Evolutionary conservation across 2,888 invertebrate species (phyloP), one percentile per base, ranked within the genome.

Genomic region (Diogma glabrata): DNA sequence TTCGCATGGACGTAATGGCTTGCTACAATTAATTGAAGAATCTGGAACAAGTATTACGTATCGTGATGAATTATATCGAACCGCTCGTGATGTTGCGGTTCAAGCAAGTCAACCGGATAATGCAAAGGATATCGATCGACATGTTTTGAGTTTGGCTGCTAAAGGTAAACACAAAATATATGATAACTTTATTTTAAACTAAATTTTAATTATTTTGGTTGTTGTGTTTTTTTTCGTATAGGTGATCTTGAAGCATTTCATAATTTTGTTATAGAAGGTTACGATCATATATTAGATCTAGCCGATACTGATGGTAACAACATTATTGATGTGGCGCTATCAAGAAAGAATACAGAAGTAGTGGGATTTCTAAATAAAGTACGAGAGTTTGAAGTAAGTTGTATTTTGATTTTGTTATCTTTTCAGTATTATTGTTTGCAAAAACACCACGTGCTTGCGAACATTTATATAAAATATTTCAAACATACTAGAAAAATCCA

Each of bases 11-110:
- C 78, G 84, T 48, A 85, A 87, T 56, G 86, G 86, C 0, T 72
- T 92, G 30, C 82, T 84, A 62, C 84, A 88, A 60, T 73, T 92
- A 17, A 76, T 92, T 5, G 78, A 83, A 62, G 90, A 91, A 63
- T 81, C 85, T 0, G 82, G 48, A n/a, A 79, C 86, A 20, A 89
- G 86, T 65, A 74, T 91, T 47, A 87, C 84, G 1, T 87, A 82
- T 63, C 75, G 91, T 49, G 91, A 93, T 66, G 87, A 87, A 60
- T 67, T 87, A n/a, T 91, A 90, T 66, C 75, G 89, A 38, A 91
- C 92, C 1, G 87, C 89, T 0, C 72, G 92, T 36, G 92, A 92
- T 66, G 84, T 91, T 28, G 88, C 90, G 12, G 75, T 84, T 49
- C 84, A 87, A 61, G 84, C 87, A 1, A 82, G 82, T 57, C 78